Evolutionary conservation across 2,113 vertebrate species (phyloP).

Genomic region (Cephalopterus ornatus): DNA sequence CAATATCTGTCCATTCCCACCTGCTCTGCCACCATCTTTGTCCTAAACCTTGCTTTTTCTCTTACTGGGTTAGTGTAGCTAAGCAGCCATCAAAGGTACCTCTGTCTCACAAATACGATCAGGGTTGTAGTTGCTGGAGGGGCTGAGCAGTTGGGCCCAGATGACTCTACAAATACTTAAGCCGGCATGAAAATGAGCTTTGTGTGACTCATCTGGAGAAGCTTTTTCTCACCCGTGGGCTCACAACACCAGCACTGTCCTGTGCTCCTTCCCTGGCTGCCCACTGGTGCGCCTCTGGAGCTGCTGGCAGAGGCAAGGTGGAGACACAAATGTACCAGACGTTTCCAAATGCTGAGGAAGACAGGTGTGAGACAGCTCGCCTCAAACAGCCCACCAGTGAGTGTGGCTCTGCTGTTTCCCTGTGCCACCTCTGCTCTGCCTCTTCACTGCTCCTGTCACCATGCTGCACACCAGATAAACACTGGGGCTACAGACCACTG

Average conservation of each 20-base stretch:
- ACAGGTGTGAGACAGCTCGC: rapidly evolving
- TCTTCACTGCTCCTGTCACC: rapidly evolving
- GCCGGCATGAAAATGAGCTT: not conserved
- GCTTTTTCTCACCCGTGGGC: not conserved
- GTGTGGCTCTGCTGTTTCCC: not conserved
- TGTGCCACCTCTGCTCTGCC: rapidly evolving
- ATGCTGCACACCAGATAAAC: not conserved
- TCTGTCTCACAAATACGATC: not conserved
- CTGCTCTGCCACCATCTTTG: not conserved
- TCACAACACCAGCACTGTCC: rapidly evolving
- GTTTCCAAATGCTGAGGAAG: not conserved
- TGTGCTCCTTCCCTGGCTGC: rapidly evolving
- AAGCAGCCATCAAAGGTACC: not conserved
- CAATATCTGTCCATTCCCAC: rapidly evolving
- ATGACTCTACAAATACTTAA: not conserved
- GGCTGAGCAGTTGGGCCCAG: not conserved
- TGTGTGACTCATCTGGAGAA: not conserved
- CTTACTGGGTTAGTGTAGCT: not conserved
- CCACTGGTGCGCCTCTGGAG: rapidly evolving
- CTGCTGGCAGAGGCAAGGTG: not conserved
- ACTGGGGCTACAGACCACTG: not conserved
- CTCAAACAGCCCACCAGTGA: rapidly evolving
- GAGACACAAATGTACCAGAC: rapidly evolving
- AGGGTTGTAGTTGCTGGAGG: not conserved
- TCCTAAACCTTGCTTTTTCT: not conserved